phyloP scores from a whole-genome alignment of 2,797 vertebrate species.

The Dicrostonyx torquatus region DNA sequence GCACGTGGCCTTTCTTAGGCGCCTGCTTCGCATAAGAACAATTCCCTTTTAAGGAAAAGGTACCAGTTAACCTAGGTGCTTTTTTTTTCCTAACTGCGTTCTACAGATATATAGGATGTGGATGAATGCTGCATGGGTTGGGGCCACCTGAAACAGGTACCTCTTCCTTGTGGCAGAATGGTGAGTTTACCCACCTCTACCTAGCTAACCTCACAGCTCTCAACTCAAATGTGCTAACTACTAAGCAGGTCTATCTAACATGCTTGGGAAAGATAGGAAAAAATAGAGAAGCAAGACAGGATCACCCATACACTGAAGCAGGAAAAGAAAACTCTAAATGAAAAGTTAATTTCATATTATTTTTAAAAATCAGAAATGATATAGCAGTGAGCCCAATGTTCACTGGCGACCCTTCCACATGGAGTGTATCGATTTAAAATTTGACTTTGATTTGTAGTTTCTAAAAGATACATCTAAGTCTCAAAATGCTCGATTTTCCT shows the following conservation, averaged over 20 bases:
- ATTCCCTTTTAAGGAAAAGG: background rate
- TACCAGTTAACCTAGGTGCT: background rate
- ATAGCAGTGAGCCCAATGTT: background rate
- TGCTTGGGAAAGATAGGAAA: background rate
- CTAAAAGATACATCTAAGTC: background rate
- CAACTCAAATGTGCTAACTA: background rate
- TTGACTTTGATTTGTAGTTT: background rate
- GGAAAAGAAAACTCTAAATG: background rate
- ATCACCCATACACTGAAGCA: background rate
- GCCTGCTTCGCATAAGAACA: background rate
- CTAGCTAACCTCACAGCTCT: background rate
- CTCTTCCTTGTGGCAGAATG: background rate
- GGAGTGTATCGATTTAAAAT: background rate
- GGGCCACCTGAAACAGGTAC: background rate
- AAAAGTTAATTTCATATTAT: background rate
- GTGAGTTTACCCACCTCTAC: no score
- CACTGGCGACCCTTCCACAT: background rate
- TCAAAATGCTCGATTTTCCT: background rate
- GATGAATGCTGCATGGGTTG: background rate
- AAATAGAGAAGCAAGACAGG: background rate
- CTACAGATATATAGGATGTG: background rate
- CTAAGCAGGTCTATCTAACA: background rate
- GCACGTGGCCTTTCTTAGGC: background rate
- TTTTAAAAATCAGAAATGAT: constrained; percentile 6
- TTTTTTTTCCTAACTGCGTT: background rate